Evolutionary conservation across 2,113 vertebrate species (phyloP), one percentile per base, ranked within the genome.

Genomic region (Diphyllodes magnificus): DNA sequence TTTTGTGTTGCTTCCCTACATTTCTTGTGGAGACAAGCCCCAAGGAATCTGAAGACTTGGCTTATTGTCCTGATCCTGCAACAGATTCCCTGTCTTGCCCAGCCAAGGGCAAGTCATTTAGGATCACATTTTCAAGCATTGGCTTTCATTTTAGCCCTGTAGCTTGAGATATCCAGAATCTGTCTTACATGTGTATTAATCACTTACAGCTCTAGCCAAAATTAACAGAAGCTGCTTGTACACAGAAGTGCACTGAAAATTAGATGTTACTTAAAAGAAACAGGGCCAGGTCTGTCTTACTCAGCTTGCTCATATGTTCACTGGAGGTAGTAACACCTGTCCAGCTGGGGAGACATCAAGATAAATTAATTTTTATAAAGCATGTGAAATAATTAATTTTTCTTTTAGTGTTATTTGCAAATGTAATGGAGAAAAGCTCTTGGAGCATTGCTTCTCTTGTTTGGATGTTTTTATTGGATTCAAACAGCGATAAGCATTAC

Each of bases 11-110:
- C 71, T 95, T 90, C 75, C 20, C 75, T 90, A 23, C 0, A 0
- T 57, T 93, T 95, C 96, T 93, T 95, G 93, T 96, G 94, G 91
- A 95, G 94, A 94, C 95, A 92, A 95, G 94, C 75, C 95, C 71
- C 56, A 11, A 93, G 84, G 93, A 97, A 95, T 94, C 94, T 77
- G 51, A 91, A 88, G 90, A 85, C 78, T 91, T 94, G 85, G 91
- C 92, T 91, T 92, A 72, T 94, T 94, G 82, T 93, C 75, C 93
- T 91, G 78, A 95, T 91, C 75, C 87, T 88, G 82, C 66, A 92
- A 77, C 42, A 85, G 87, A 83, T 95, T 92, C 90, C 60, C 66
- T 82, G 73, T 50, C 90, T 91, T 94, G 45, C 86, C 70, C 37
- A 53, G 93, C 81, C 35, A 82, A 82, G 63, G 78, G 50, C 70